Percentiles rank a stretch among this genome's conserved stretches.
phyloP scores from a whole-genome alignment of 2,113 vertebrate species.

The Marmota monax region DNA sequence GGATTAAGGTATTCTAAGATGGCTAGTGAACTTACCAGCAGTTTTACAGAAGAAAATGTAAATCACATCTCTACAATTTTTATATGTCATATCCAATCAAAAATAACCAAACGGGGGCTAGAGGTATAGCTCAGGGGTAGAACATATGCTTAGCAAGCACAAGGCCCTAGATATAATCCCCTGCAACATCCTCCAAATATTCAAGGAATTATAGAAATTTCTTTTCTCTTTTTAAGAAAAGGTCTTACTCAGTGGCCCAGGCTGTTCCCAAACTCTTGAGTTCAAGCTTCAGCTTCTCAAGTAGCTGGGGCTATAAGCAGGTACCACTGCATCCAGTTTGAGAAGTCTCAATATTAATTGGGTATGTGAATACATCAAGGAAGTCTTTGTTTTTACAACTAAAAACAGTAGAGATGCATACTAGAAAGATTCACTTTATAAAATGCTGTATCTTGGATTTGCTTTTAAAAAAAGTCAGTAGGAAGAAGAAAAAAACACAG shows the following conservation, averaged over 20 bases:
- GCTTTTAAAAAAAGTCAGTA: neutral
- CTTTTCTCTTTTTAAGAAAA: neutral
- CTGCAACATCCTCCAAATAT: neutral
- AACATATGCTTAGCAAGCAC: neutral
- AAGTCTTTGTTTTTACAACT: conserved; percentile 9
- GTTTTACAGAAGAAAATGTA: neutral
- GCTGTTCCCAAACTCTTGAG: neutral
- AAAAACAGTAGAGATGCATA: neutral
- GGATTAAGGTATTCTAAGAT: neutral
- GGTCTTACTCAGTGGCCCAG: neutral
- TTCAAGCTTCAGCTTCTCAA: neutral
- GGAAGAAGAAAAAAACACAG: neutral
- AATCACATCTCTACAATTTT: neutral
- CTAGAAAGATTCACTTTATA: neutral
- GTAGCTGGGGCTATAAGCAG: neutral
- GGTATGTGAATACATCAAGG: neutral
- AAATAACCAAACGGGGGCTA: neutral
- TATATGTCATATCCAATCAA: neutral
- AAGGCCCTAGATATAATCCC: neutral
- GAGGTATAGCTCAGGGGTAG: neutral
- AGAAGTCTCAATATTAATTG: neutral
- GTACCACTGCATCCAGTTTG: neutral
- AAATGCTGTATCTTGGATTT: neutral
- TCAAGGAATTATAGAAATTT: neutral
- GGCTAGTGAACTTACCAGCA: neutral